These are phyloP conservation scores for Sthenelais limicola DNA, from an alignment of 2,888 invertebrate species.

Conservation along the genomic window DNA sequence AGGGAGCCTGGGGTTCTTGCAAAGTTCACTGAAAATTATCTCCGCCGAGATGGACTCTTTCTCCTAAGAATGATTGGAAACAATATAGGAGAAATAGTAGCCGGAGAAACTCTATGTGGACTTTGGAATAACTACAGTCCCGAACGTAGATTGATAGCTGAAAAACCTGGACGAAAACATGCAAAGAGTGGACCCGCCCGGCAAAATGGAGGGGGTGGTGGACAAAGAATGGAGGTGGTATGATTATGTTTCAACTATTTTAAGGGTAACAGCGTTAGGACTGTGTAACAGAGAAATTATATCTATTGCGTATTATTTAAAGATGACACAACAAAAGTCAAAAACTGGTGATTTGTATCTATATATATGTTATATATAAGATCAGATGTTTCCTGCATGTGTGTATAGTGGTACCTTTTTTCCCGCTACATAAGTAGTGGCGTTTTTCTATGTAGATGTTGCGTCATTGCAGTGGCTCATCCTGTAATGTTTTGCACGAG, in stretches of 20 bases:
- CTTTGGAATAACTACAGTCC: conserved; percentile 60
- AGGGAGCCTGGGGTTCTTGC: conserved; percentile 55
- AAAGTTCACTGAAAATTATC: conserved; percentile 59
- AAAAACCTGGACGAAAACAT: conserved; percentile 54
- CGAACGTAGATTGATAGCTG: conserved; percentile 54
- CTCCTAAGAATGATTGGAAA: conserved; percentile 57
- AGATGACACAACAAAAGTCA: conserved; percentile 31
- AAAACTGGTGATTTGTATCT: conserved; percentile 38
- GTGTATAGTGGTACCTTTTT: conserved; percentile 20
- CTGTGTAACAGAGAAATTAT: conserved; percentile 26
- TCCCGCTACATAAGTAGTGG: neutral
- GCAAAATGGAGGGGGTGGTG: conserved; percentile 43
- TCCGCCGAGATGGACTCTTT: conserved; percentile 59
- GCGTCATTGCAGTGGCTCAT: conserved; percentile 15
- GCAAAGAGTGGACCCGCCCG: conserved; percentile 35
- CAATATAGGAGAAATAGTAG: conserved; percentile 59
- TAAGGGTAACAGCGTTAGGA: conserved; percentile 39
- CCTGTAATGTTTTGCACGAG: too few relatives aligned
- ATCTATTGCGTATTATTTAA: conserved; percentile 37
- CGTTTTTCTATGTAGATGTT: conserved; percentile 9
- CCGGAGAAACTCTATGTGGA: conserved; percentile 58
- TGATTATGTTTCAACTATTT: conserved; percentile 40
- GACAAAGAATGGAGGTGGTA: conserved; percentile 55
- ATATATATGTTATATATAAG: conserved; percentile 18
- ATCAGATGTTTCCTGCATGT: conserved; percentile 27